Percentiles rank a stretch among this genome's conserved stretches.
Evolutionary conservation across 2,113 vertebrate species (phyloP).

Genomic region (Sceloporus tristichus): DNA sequence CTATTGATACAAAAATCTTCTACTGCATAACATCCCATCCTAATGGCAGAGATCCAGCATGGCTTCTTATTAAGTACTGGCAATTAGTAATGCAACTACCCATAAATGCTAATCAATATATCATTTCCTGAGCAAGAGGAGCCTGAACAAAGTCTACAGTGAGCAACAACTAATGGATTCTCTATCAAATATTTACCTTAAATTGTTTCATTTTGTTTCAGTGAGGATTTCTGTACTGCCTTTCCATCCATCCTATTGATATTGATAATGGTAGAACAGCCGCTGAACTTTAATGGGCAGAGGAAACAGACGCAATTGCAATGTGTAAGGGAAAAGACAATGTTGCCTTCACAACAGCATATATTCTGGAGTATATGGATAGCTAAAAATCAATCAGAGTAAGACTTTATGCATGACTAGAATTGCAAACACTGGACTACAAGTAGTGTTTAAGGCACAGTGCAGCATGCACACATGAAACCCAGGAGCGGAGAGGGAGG

Average conservation of each 20-base stretch:
- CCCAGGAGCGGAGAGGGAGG: background rate
- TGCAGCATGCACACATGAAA: background rate
- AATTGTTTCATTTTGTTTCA: background rate
- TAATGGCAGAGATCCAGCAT: background rate
- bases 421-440: background rate
- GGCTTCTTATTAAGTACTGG: background rate
- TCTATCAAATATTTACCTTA: slow-evolving; percentile 5
- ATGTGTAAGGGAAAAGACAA: background rate
- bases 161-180: background rate
- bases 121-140: background rate
- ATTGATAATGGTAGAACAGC: background rate
- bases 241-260: background rate
- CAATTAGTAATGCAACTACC: background rate
- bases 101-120: background rate
- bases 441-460: background rate
- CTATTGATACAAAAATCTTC: background rate
- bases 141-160: fast-evolving
- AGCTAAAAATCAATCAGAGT: background rate
- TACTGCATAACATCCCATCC: fast-evolving
- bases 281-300: slow-evolving; percentile 13
- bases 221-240: background rate
- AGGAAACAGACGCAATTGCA: slow-evolving; percentile 8
- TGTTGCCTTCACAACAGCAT: background rate
- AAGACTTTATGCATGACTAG: background rate
- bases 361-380: background rate